Percentiles rank a stretch among this genome's conserved stretches.
These are phyloP conservation scores for Circaetus gallicus DNA, from an alignment of 2,113 vertebrate species.

Conservation along the genomic window DNA sequence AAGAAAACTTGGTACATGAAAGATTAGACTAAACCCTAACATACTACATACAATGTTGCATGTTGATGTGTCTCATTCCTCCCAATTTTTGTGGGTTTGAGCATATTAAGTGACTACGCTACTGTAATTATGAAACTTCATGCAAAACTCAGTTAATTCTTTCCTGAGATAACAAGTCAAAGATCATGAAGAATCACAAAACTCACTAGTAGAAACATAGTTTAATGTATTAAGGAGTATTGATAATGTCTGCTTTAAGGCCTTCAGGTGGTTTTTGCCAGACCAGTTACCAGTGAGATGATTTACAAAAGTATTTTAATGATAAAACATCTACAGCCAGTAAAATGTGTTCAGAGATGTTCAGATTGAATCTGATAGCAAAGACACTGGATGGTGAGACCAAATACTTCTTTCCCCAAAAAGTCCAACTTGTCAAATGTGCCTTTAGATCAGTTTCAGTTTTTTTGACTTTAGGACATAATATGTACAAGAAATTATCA, in stretches of 20 bases:
- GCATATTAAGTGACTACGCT: neutral
- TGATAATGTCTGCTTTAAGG: neutral
- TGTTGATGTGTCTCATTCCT: neutral
- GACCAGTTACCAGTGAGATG: neutral
- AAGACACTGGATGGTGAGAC: neutral
- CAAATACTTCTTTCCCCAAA: neutral
- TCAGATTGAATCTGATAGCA: neutral
- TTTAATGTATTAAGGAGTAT: neutral
- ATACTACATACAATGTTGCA: neutral
- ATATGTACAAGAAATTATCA: neutral
- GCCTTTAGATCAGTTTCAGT: neutral
- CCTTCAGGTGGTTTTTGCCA: neutral
- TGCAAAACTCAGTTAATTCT: neutral
- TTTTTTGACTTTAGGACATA: neutral
- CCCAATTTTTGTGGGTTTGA: neutral
- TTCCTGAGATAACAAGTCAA: neutral
- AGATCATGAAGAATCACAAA: neutral
- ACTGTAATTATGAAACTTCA: neutral
- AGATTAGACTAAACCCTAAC: neutral
- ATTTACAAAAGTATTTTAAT: neutral
- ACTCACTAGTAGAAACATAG: neutral
- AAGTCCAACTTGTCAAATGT: neutral
- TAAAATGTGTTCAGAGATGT: neutral
- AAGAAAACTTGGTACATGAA: neutral
- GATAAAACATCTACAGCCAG: neutral